phyloP scores from a whole-genome alignment of 2,113 vertebrate species.

The Halcyon malimbica region DNA sequence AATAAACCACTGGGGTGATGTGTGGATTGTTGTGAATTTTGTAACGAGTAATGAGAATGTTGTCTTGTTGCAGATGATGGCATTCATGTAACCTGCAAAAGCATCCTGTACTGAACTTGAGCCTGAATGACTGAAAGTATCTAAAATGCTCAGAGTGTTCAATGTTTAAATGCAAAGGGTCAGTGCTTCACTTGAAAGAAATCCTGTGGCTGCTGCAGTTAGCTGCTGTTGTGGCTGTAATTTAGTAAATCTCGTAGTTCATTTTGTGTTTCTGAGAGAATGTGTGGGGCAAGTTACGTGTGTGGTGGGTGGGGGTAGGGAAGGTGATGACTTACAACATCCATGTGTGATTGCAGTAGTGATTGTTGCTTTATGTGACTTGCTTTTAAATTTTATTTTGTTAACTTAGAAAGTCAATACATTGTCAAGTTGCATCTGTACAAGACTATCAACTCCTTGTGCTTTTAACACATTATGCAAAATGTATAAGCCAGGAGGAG shows the following conservation, averaged over 20 bases:
- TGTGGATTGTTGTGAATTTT: slow-evolving; percentile 48
- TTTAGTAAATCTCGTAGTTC: slow-evolving; percentile 72
- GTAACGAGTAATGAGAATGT: slow-evolving; percentile 24
- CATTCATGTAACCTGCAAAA: slow-evolving; percentile 54
- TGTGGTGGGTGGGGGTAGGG: slow-evolving; percentile 61
- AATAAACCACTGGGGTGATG: slow-evolving; percentile 50
- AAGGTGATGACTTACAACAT: slow-evolving; percentile 35
- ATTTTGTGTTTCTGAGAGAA: slow-evolving; percentile 80
- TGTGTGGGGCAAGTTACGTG: slow-evolving; percentile 77
- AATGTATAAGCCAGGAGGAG: slow-evolving; percentile 69
- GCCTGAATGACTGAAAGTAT: slow-evolving; percentile 60
- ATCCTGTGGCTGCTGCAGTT: slow-evolving; percentile 83
- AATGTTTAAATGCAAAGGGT: slow-evolving; percentile 46
- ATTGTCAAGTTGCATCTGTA: slow-evolving; percentile 54
- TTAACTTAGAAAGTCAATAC: slow-evolving; percentile 63
- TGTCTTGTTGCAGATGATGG: slow-evolving; percentile 61
- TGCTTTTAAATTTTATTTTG: slow-evolving; percentile 69
- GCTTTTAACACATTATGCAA: slow-evolving; percentile 60
- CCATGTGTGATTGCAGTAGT: slow-evolving; percentile 75
- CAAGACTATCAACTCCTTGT: slow-evolving; percentile 54
- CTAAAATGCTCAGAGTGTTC: slow-evolving; percentile 58
- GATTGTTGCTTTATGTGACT: slow-evolving; percentile 76
- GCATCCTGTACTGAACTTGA: slow-evolving; percentile 56
- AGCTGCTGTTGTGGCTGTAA: slow-evolving; percentile 76
- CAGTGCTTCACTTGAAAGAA: slow-evolving; percentile 66